These are phyloP conservation scores for Neosalanx taihuensis DNA, from an alignment of 2,797 vertebrate genomes.

Conservation along the genomic window DNA sequence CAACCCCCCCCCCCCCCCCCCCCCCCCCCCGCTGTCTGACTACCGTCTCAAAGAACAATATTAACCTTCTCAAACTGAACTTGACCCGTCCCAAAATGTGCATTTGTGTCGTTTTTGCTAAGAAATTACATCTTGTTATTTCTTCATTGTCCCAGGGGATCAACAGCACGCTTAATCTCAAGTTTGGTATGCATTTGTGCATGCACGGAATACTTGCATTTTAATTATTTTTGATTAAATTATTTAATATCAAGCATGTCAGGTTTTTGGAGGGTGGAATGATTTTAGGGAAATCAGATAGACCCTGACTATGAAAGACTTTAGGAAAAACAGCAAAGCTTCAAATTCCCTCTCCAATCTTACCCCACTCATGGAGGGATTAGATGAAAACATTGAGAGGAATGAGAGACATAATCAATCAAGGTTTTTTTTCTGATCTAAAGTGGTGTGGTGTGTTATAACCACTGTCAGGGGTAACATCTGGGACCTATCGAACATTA, in stretches of 20 bases:
- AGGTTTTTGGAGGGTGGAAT: slow-evolving; percentile 33
- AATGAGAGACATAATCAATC: slow-evolving; percentile 11
- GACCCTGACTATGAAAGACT: slow-evolving; percentile 19
- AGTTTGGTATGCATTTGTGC: slow-evolving; percentile 19
- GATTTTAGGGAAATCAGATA: slow-evolving; percentile 23
- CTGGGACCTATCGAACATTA: slow-evolving; percentile 18
- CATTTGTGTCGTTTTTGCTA: too few species aligned
- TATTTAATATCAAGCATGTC: slow-evolving; percentile 20
- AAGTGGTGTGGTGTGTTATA: slow-evolving; percentile 7
- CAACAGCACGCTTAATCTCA: too few species aligned
- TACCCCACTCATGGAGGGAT: slow-evolving; percentile 19
- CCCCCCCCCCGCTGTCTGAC: too few species aligned
- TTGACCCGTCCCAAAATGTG: too few species aligned
- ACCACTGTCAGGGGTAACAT: slow-evolving; percentile 12
- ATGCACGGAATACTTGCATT: not conserved
- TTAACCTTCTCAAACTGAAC: too few species aligned
- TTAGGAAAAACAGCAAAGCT: slow-evolving; percentile 21
- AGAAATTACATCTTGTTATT: too few species aligned
- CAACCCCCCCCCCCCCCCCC: too few species aligned
- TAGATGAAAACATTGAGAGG: slow-evolving; percentile 12
- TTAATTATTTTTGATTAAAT: slow-evolving; percentile 1
- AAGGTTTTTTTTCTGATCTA: slow-evolving; percentile 3
- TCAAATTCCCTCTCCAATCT: slow-evolving; percentile 11
- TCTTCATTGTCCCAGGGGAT: too few species aligned
- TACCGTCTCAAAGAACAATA: too few species aligned